Evolutionary conservation across 53 echinoderm and acorn worm genomes (phyloP).

Genomic region (Hippasteria phrygiana): DNA sequence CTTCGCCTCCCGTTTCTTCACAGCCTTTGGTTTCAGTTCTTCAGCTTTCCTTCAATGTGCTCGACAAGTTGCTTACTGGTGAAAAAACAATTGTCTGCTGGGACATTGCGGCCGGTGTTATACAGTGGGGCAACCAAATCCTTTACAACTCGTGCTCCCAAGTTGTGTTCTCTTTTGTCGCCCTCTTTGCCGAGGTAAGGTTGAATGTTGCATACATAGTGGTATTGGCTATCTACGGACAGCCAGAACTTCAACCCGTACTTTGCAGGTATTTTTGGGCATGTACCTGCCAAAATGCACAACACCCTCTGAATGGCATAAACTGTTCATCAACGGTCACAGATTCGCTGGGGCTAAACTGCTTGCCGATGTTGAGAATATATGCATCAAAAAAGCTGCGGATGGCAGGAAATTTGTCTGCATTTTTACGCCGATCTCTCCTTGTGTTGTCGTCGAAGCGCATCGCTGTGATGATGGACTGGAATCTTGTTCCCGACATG

Average conservation of each 20-base stretch:
- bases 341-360: not conserved
- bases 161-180: not conserved
- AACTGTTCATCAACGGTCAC: constrained; percentile 9
- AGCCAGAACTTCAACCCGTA: constrained; percentile 33
- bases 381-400: constrained; percentile 6
- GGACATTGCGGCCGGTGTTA: constrained; percentile 35
- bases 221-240: not conserved
- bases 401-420: constrained; percentile 33
- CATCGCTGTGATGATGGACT: not conserved
- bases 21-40: not conserved
- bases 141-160: not conserved
- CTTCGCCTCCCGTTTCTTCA: constrained; percentile 2
- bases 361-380: not conserved
- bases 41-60: not conserved
- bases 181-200: constrained; percentile 41
- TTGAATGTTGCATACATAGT: constrained; percentile 5
- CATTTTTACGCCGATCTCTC: not conserved
- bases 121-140: not conserved
- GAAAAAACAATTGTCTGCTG: not conserved
- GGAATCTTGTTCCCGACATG: constrained; percentile 25
- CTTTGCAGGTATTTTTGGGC: constrained; percentile 33
- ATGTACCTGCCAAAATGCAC: constrained; percentile 27
- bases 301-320: constrained; percentile 13
- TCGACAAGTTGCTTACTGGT: constrained; percentile 13
- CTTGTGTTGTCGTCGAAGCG: constrained; percentile 40